Evolutionary conservation across 2,797 vertebrate species (phyloP), one percentile per base, ranked within the genome.

Genomic region (Etheostoma perlongum): DNA sequence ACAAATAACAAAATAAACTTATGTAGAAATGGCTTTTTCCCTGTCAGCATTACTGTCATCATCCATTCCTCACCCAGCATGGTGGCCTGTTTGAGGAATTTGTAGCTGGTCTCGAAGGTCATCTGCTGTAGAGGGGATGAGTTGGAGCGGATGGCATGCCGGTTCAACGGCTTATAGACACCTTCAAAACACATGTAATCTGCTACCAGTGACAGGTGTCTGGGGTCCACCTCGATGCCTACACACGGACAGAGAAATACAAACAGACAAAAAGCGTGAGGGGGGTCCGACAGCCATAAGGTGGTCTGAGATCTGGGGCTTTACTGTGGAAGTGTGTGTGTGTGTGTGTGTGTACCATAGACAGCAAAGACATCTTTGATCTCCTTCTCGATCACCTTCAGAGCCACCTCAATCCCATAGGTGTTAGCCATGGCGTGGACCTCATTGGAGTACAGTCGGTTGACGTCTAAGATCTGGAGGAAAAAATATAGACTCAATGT

Each of bases 161-260:
- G 96, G 91, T 97, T 99, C 30, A 99, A 90, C 0, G 98, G 97
- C 76, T 98, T 98, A 66, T 99, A 99, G 6, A 96, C 82, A 0
- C 98, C 98, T 91, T 99, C 97, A 11, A 98, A 98, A 59, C 98
- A 99, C 98, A 99, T 99, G 87, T 99, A 99, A 76, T 99, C 98
- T 0, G 98, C 97, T 18, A 99, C 97, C 33, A 99, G 92, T 0
- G 98, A 99, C 66, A 99, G 95, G 83, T 99, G 98, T 21, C 98
- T 95, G 68, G 97, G 97, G 81, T 99, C 98, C 2, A 99, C 96
- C 52, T 91, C 95, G 49, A 99, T 99, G 72, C 98, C 98, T 99
- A 68, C 4, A 73, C 48, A 72, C 15, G 47, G 25, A 75, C 1
- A 81, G 27, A 82, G 3, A 65, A 2, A 63, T 0, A 59, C 13